Evolutionary conservation across 2,113 vertebrate species (phyloP).

Genomic region (Lamprologus ornatipinnis): DNA sequence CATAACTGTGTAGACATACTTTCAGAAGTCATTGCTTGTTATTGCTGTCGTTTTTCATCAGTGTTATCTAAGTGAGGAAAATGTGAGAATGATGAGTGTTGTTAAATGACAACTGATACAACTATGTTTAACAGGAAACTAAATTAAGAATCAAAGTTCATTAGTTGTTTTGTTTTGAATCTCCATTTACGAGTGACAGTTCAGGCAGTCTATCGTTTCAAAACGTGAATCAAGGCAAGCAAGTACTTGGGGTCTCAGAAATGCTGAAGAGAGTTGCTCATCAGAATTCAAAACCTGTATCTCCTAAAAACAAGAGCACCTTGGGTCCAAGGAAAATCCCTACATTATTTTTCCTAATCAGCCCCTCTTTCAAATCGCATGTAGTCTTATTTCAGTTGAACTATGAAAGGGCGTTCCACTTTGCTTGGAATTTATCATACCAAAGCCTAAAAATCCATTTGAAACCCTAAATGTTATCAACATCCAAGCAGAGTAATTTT

Average conservation of each 20-base stretch:
- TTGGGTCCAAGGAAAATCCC: neutral
- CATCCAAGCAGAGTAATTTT: constrained; percentile 27
- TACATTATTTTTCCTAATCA: constrained; percentile 19
- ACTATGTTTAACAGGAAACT: neutral
- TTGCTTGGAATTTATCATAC: constrained; percentile 18
- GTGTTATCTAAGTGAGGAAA: neutral
- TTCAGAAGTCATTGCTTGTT: neutral
- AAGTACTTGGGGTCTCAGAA: neutral
- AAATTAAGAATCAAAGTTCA: neutral
- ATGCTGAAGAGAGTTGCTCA: neutral
- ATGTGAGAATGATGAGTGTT: neutral
- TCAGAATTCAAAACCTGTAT: neutral
- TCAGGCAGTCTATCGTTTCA: neutral
- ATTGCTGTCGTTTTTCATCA: neutral
- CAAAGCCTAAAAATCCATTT: constrained; percentile 20
- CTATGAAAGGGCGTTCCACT: neutral
- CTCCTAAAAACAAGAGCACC: constrained; percentile 16
- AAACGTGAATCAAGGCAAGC: neutral
- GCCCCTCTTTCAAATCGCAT: neutral
- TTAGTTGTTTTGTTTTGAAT: neutral
- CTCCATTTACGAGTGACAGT: neutral
- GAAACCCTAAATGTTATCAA: constrained; percentile 18
- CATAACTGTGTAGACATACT: neutral
- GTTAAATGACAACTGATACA: neutral
- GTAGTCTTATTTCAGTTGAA: neutral